Conservation (phyloP, 1,140 invertebrate species). For the Cydia splendana region DNA sequence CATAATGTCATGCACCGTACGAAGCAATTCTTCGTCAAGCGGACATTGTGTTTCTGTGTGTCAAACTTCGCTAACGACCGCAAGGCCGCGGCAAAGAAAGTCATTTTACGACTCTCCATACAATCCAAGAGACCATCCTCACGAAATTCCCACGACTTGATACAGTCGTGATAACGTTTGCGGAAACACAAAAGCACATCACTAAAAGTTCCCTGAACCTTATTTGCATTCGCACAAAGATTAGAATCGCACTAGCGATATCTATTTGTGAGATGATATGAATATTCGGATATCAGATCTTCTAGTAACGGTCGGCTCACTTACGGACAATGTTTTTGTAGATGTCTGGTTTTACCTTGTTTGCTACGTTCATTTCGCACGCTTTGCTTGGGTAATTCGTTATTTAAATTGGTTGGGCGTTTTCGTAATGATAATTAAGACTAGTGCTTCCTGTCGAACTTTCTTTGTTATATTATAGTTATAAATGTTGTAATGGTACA, state of each 20-base stretch:
- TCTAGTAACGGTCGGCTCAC: conserved; percentile 27
- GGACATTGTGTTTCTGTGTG: conserved; percentile 5
- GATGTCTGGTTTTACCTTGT: conserved; percentile 13
- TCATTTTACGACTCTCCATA: conserved; percentile 49
- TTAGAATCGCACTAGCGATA: neutral
- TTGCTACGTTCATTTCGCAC: conserved; percentile 27
- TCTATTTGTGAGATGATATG: conserved; percentile 23
- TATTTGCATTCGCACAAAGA: conserved; percentile 1
- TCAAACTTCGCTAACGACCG: conserved; percentile 31
- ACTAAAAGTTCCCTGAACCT: neutral
- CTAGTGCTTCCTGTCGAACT: conserved; percentile 21
- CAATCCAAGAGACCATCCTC: conserved; percentile 51
- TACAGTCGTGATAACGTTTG: conserved; percentile 36
- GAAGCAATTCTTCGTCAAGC: conserved; percentile 1
- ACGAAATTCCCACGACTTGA: conserved; percentile 54
- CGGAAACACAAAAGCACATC: conserved; percentile 28
- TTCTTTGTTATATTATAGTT: conserved; percentile 8
- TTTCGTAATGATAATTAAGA: conserved; percentile 29
- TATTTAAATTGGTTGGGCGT: conserved; percentile 29
- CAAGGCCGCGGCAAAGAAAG: conserved; percentile 54
- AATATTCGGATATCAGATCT: conserved; percentile 30
- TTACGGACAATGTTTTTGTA: conserved; percentile 26
- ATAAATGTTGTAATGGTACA: neutral
- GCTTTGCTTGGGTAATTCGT: conserved; percentile 21
- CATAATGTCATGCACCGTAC: conserved; percentile 14